Evolutionary conservation across 64 coral and sea anemone genomes (phyloP).

Genomic region (Actinia equina): DNA sequence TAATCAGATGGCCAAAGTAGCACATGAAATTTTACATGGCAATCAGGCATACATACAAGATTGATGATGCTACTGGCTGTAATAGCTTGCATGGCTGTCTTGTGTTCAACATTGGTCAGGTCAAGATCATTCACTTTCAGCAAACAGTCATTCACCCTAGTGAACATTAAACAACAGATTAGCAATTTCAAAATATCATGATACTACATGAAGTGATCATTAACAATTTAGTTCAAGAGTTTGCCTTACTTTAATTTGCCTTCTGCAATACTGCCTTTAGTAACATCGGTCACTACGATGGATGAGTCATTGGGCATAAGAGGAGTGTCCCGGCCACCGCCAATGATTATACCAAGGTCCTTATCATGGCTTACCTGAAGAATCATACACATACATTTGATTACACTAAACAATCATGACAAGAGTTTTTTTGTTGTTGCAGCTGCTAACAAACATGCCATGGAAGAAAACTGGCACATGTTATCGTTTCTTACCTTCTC

Average conservation of each 20-base stretch:
- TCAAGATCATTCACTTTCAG: slow-evolving; percentile 91
- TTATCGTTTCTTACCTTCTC: slow-evolving; percentile 64
- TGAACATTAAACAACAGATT: not conserved
- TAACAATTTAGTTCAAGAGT: not conserved
- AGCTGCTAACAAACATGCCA: not conserved
- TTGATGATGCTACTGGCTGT: slow-evolving; percentile 68
- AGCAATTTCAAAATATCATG: not conserved
- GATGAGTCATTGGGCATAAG: slow-evolving; percentile 71
- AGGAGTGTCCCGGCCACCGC: slow-evolving; percentile 70
- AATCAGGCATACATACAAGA: slow-evolving; percentile 56
- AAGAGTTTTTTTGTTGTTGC: not conserved
- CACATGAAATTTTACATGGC: too few species aligned
- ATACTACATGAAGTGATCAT: too few species aligned
- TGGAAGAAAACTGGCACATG: too few species aligned
- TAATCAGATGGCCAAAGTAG: too few species aligned
- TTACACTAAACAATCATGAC: not conserved
- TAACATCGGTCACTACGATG: slow-evolving; percentile 88
- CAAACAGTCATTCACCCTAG: slow-evolving; percentile 94
- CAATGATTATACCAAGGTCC: slow-evolving; percentile 82
- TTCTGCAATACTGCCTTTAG: slow-evolving; percentile 90
- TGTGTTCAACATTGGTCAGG: slow-evolving; percentile 83
- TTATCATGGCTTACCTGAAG: slow-evolving; percentile 60
- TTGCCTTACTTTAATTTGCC: slow-evolving; percentile 79
- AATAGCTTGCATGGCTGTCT: slow-evolving; percentile 85
- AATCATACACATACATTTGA: not conserved